Evolutionary conservation across 2,113 vertebrate genomes (phyloP).

Genomic region (Apeltes quadracus): DNA sequence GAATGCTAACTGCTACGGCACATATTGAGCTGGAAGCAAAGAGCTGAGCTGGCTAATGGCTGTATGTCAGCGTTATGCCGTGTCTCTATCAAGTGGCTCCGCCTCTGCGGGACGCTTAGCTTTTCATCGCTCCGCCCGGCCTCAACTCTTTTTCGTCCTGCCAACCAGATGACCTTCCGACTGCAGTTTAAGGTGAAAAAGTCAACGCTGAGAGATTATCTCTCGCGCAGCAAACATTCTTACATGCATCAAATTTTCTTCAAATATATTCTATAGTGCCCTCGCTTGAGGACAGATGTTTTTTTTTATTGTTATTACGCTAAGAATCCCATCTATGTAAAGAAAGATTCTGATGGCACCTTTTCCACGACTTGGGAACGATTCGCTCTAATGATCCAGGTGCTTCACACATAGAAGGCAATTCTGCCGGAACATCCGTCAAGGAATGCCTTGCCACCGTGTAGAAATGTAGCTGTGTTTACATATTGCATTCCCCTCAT

Average conservation of each 20-base stretch:
- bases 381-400: conserved; percentile 26
- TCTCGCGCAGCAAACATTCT: conserved; percentile 6
- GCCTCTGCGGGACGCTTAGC: conserved; percentile 58
- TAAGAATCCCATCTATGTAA: conserved; percentile 12
- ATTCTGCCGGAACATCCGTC: conserved; percentile 20
- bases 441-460: conserved; percentile 11
- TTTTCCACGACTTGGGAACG: neutral
- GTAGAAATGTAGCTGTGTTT: conserved; percentile 2
- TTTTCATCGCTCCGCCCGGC: conserved; percentile 37
- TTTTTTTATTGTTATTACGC: neutral
- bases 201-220: conserved; percentile 5
- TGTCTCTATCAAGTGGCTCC: conserved; percentile 60
- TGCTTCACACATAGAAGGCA: conserved; percentile 28
- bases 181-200: conserved; percentile 35
- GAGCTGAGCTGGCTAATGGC: conserved; percentile 74
- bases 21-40: conserved; percentile 63
- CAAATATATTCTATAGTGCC: no score
- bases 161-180: conserved; percentile 59
- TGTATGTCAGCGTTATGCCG: conserved; percentile 64
- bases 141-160: conserved; percentile 37
- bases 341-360: conserved; percentile 19
- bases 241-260: no score
- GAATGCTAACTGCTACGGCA: conserved; percentile 65
- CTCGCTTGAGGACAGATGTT: conserved; percentile 13
- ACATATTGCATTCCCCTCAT: neutral